Percentiles rank a stretch among this genome's conserved stretches.
Conservation (phyloP, 2,888 invertebrate species). For the Gordius sp. region DNA sequence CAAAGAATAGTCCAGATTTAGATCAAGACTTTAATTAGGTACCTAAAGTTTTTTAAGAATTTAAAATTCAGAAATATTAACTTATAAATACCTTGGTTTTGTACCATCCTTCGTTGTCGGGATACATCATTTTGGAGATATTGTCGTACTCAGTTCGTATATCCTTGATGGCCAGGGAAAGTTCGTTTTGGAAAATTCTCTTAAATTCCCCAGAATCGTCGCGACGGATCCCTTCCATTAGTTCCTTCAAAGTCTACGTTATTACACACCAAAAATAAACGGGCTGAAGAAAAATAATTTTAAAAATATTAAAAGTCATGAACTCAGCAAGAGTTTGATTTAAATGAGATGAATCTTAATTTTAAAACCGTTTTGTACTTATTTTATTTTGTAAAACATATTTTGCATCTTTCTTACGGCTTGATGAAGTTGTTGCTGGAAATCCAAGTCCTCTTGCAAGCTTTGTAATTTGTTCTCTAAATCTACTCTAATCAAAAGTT, state of each 20-base stretch:
- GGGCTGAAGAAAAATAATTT: no score
- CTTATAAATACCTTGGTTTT: constrained; percentile 29
- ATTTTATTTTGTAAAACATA: neutral
- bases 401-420: constrained; percentile 16
- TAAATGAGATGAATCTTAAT: neutral
- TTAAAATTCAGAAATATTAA: neutral
- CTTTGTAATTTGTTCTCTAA: constrained; percentile 28
- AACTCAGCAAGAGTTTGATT: no score
- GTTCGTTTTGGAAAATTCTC: constrained; percentile 31
- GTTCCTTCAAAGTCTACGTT: constrained; percentile 11
- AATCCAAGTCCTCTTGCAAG: constrained; percentile 27
- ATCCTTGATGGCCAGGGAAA: constrained; percentile 32
- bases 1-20: no score
- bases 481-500: constrained; percentile 28
- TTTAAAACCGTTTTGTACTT: neutral
- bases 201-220: constrained; percentile 25
- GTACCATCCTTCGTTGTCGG: constrained; percentile 33
- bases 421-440: constrained; percentile 23
- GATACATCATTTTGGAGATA: constrained; percentile 29
- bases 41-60: neutral
- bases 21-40: neutral
- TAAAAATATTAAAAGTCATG: no score
- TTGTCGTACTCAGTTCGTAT: constrained; percentile 33
- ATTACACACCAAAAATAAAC: no score
- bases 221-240: neutral